Conservation (phyloP, 2,888 invertebrate species). For the Harmothoe impar region DNA sequence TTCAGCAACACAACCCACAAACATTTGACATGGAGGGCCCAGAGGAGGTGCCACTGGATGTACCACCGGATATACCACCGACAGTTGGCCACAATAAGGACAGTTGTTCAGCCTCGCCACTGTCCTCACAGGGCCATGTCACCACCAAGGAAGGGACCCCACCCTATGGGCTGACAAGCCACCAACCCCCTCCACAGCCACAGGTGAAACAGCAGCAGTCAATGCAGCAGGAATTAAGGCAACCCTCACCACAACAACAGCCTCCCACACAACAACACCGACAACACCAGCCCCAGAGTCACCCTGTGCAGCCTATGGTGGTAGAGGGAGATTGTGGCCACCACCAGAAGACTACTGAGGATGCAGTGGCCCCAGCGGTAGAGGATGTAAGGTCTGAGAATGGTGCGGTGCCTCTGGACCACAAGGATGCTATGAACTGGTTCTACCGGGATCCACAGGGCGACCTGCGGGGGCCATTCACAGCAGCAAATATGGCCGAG, state of each 20-base stretch:
- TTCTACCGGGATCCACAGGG: constrained; percentile 94
- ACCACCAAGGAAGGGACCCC: background rate
- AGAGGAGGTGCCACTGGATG: background rate
- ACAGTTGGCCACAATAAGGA: background rate
- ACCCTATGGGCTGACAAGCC: background rate
- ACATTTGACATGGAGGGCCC: background rate
- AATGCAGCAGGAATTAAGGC: background rate
- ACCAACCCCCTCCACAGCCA: background rate
- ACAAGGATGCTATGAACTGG: constrained; percentile 88
- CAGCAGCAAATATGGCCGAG: constrained; percentile 95
- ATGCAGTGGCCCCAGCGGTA: constrained; percentile 90
- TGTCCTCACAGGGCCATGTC: background rate
- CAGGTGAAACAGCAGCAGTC: background rate
- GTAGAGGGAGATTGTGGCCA: constrained; percentile 80
- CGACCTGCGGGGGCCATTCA: constrained; percentile 90
- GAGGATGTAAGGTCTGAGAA: constrained; percentile 72
- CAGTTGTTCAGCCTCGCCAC: constrained; percentile 5
- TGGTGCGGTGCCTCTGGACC: constrained; percentile 77
- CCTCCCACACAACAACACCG: background rate
- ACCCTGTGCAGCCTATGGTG: background rate
- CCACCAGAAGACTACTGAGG: constrained; percentile 86
- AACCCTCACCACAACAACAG: background rate
- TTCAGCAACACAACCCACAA: background rate
- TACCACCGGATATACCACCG: background rate
- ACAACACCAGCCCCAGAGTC: background rate